Percentiles rank a stretch among this genome's conserved stretches.
Evolutionary conservation across 2,888 invertebrate genomes (phyloP).

Genomic region (Andrena camellia): DNA sequence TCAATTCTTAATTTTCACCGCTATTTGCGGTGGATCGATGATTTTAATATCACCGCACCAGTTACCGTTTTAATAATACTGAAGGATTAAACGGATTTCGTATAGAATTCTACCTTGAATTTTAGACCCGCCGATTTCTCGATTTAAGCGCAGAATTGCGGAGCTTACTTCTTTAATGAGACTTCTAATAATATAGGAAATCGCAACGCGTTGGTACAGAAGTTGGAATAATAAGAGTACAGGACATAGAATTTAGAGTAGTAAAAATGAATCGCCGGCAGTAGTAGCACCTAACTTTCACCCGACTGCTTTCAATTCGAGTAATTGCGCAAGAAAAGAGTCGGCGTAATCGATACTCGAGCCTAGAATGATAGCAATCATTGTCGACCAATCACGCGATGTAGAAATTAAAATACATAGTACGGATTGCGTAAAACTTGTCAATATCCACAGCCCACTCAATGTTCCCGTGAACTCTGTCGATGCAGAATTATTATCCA

Average conservation of each 20-base stretch:
- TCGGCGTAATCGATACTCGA: constrained; percentile 12
- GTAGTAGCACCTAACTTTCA: not conserved
- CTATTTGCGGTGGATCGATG: not conserved
- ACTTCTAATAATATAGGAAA: too few relatives aligned
- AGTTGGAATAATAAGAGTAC: too few relatives aligned
- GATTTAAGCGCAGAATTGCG: too few relatives aligned
- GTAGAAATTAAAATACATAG: constrained; percentile 4
- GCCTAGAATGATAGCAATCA: constrained; percentile 21
- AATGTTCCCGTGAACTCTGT: constrained; percentile 2
- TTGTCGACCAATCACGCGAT: not conserved
- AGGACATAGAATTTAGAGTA: too few relatives aligned
- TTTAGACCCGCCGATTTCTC: too few relatives aligned
- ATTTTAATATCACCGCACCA: not conserved
- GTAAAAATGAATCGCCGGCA: not conserved
- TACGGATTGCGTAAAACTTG: not conserved
- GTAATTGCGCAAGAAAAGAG: constrained; percentile 3
- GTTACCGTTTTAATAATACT: too few relatives aligned
- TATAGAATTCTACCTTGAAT: too few relatives aligned
- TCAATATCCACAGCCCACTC: constrained; percentile 6
- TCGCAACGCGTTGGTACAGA: too few relatives aligned
- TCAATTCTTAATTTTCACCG: not conserved
- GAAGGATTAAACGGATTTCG: too few relatives aligned
- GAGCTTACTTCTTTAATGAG: too few relatives aligned
- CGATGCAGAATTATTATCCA: not conserved
- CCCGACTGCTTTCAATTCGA: constrained; percentile 5